Conservation (phyloP, 1,140 invertebrate species). For the Drosophila cardini region DNA sequence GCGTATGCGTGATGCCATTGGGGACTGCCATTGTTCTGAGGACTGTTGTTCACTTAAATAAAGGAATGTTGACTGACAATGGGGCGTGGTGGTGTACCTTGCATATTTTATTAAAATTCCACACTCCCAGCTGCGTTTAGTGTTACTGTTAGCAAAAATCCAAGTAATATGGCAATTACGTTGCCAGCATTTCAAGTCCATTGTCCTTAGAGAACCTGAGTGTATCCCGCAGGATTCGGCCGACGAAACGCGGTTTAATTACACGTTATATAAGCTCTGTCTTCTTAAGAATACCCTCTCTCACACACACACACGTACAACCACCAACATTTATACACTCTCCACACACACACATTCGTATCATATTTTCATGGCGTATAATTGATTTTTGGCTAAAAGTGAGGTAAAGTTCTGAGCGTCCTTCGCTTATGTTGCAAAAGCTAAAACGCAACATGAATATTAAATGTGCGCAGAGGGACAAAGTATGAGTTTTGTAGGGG, state of each 20-base stretch:
- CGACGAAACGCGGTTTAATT: slow-evolving; percentile 59
- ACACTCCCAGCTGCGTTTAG: slow-evolving; percentile 74
- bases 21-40: slow-evolving; percentile 50
- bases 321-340: neutral
- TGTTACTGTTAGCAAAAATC: slow-evolving; percentile 61
- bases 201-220: slow-evolving; percentile 35
- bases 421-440: slow-evolving; percentile 42
- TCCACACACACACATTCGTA: slow-evolving; percentile 11
- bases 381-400: slow-evolving; percentile 77
- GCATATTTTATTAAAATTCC: slow-evolving; percentile 81
- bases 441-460: slow-evolving; percentile 70
- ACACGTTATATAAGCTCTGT: slow-evolving; percentile 70
- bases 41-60: slow-evolving; percentile 8
- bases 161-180: slow-evolving; percentile 77
- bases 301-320: slow-evolving; percentile 6
- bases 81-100: slow-evolving; percentile 51
- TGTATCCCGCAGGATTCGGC: slow-evolving; percentile 23
- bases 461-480: slow-evolving; percentile 45
- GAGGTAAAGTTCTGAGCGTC: slow-evolving; percentile 26
- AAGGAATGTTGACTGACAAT: slow-evolving; percentile 31
- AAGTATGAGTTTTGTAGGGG: neutral
- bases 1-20: slow-evolving; percentile 50
- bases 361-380: slow-evolving; percentile 76
- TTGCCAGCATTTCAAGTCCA: slow-evolving; percentile 69
- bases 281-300: slow-evolving; percentile 4